Evolutionary conservation across 2,888 invertebrate species (phyloP), one percentile per base, ranked within the genome.

Genomic region (Podabrus alpinus): DNA sequence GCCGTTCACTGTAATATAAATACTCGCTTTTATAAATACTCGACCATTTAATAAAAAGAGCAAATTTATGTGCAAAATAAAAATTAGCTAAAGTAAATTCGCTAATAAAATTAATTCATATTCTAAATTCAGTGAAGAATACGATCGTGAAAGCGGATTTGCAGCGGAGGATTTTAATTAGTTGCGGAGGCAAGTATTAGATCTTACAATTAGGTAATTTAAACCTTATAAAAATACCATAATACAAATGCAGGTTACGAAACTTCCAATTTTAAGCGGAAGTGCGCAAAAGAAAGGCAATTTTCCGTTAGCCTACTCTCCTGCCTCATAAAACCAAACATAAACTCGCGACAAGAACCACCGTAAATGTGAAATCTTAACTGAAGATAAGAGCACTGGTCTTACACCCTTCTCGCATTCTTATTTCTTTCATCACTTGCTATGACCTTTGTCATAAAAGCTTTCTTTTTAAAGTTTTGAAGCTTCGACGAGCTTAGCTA

Each of bases 301-400:
- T 77, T 75, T 76, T 73, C 66, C 71, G 69, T 29, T 71, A 71
- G 77, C 75, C 77, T 75, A 77, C 77, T 77, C 78, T 72, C 77
- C 70, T 72, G 62, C 69, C 71, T 80, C 81, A 79, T 81, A 81
- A 81, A 81, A 80, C 76, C 76, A 75, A 76, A 78, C 81, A 79
- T 81, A 81, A 81, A 81, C 79, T 77, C 79, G 76, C 77, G 79
- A 80, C 80, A 81, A 81, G 79, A 79, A 79, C 80, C 80, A 78
- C 80, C 77, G 79, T 81, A 81, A 81, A 81, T 79, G 80, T 76
- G 78, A 81, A 81, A 81, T 81, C 81, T 81, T 81, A 81, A 81
- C 80, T 79, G 79, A 72, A 80, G 81, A 81, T 81, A 80, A 81
- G 80, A 81, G 80, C 76, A 76, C 45, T 62, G 19, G 77, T 72